Percentiles rank a stretch among this genome's conserved stretches.
Conservation (phyloP, 2,113 vertebrate species). For the Malurus melanocephalus region DNA sequence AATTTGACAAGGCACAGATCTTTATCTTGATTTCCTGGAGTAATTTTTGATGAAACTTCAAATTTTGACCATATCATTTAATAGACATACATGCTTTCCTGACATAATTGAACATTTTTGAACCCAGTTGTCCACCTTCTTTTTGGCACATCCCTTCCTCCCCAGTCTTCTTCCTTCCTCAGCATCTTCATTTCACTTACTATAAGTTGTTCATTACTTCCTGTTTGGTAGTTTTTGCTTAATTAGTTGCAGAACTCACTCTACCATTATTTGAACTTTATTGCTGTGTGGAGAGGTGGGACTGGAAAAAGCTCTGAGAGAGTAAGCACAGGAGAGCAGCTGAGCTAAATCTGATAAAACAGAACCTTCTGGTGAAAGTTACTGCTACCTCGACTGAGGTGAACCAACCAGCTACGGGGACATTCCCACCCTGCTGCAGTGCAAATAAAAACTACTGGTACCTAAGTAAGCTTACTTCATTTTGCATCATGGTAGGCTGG, state of each 20-base stretch:
- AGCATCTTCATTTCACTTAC: background rate
- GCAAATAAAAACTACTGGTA: background rate
- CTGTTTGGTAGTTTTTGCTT: background rate
- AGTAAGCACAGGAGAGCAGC: accelerated
- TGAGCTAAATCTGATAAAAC: background rate
- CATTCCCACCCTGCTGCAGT: background rate
- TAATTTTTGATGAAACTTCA: background rate
- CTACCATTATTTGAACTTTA: background rate
- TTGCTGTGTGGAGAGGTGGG: background rate
- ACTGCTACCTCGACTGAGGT: background rate
- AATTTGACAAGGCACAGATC: background rate
- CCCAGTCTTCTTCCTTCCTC: background rate
- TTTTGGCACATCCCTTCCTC: background rate
- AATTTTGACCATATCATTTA: background rate
- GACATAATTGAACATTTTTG: background rate
- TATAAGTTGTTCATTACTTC: background rate
- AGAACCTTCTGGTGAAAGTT: background rate
- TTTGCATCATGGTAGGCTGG: background rate
- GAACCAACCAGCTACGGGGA: accelerated
- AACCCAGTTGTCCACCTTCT: background rate
- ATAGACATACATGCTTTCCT: background rate
- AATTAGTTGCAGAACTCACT: background rate
- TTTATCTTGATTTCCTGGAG: background rate
- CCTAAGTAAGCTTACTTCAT: background rate
- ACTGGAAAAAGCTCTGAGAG: background rate